Conservation (phyloP, 2,888 invertebrate species). For the Agrochola lychnidis region DNA sequence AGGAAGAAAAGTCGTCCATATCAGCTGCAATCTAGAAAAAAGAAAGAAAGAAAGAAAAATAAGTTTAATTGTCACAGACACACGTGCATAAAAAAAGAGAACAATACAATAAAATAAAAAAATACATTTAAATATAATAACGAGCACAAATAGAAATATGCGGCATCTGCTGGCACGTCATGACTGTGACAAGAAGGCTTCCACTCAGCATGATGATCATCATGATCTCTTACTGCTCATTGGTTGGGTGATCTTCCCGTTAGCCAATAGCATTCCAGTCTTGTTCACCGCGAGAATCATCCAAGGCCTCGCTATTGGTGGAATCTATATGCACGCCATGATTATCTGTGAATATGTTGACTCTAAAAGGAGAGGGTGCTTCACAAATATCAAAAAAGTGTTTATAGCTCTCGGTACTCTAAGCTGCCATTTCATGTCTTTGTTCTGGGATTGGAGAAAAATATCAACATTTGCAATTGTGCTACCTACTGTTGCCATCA, state of each 20-base stretch:
- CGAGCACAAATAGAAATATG: no score
- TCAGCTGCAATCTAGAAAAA: constrained; percentile 62
- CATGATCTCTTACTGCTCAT: constrained; percentile 45
- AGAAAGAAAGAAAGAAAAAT: no score
- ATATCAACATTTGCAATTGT: constrained; percentile 65
- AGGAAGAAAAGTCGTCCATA: constrained; percentile 70
- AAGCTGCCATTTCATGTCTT: constrained; percentile 69
- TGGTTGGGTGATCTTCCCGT: constrained; percentile 71
- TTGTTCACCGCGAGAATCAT: constrained; percentile 70
- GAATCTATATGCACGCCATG: constrained; percentile 67
- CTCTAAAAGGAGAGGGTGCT: constrained; percentile 73
- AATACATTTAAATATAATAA: no score
- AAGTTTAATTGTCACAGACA: no score
- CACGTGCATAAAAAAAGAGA: no score
- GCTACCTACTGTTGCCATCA: constrained; percentile 46
- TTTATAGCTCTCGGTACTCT: constrained; percentile 66
- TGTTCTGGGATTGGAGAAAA: constrained; percentile 72
- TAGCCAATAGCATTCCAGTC: constrained; percentile 63
- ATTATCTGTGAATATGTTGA: constrained; percentile 73
- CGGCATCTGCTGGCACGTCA: no score
- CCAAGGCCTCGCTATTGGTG: constrained; percentile 72
- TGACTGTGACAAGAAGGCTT: no score
- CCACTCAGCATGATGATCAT: no score
- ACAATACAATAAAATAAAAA: no score
- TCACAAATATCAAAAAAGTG: constrained; percentile 70